Conservation (phyloP, 2,888 invertebrate genomes). For the Gymnocheta viridis region DNA sequence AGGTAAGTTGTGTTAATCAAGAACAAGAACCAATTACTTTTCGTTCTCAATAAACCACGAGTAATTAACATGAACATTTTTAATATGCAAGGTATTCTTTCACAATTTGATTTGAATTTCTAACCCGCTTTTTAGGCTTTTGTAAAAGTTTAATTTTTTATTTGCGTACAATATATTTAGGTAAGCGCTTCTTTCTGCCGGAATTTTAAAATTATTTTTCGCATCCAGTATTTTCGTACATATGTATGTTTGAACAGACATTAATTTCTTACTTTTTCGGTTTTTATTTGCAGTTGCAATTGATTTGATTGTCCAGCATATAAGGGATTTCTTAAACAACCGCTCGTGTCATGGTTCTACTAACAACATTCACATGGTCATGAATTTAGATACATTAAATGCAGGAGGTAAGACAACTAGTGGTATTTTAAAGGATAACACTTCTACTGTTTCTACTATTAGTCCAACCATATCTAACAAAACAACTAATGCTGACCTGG, state of each 20-base stretch:
- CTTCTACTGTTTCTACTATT: slow-evolving; percentile 49
- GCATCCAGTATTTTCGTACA: neutral
- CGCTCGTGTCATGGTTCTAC: slow-evolving; percentile 80
- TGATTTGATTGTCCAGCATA: slow-evolving; percentile 98
- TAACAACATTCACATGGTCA: slow-evolving; percentile 76
- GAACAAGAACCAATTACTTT: slow-evolving; percentile 8
- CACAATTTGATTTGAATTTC: neutral
- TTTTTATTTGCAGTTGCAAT: slow-evolving; percentile 91
- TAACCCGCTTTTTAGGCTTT: slow-evolving; percentile 14
- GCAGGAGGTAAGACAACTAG: slow-evolving; percentile 70
- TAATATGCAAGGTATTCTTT: neutral
- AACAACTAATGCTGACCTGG: slow-evolving; percentile 63
- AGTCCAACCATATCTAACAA: slow-evolving; percentile 61
- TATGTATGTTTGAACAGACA: neutral
- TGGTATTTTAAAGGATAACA: slow-evolving; percentile 52
- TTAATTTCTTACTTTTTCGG: neutral
- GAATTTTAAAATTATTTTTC: slow-evolving; percentile 2
- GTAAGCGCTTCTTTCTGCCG: slow-evolving; percentile 59
- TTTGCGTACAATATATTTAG: neutral
- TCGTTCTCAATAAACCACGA: slow-evolving; percentile 58
- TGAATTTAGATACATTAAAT: slow-evolving; percentile 72
- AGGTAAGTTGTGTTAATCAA: slow-evolving; percentile 47
- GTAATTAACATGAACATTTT: neutral
- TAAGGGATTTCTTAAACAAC: slow-evolving; percentile 92
- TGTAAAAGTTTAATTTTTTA: neutral